These are phyloP conservation scores for Sporophila hypoxantha DNA, from an alignment of 2,113 vertebrate genomes.

Conservation along the genomic window DNA sequence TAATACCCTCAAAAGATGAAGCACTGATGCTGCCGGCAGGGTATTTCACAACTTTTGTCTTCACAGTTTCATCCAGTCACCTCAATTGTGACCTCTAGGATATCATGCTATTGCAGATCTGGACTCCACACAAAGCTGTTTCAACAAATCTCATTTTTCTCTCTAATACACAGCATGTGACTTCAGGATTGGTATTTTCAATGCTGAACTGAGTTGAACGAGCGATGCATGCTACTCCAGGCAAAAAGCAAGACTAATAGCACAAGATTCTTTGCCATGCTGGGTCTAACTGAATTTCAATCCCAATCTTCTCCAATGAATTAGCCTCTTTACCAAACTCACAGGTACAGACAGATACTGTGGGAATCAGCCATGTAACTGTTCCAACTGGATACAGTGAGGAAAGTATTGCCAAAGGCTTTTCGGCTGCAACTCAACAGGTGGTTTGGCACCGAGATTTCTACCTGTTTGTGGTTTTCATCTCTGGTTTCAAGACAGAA, in stretches of 20 bases:
- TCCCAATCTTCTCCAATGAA: background rate
- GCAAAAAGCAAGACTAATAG: background rate
- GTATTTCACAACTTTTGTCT: background rate
- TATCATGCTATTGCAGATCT: background rate
- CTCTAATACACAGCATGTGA: background rate
- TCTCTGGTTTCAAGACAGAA: slow-evolving; percentile 59
- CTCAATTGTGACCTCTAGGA: background rate
- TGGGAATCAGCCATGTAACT: background rate
- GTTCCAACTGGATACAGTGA: background rate
- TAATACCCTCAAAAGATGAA: background rate
- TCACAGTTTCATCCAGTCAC: background rate
- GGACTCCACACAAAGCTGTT: background rate
- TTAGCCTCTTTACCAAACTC: background rate
- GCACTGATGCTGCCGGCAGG: background rate
- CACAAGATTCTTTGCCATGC: background rate
- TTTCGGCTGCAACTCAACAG: slow-evolving; percentile 55
- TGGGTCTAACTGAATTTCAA: background rate
- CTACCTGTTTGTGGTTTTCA: slow-evolving; percentile 54
- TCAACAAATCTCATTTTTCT: slow-evolving; percentile 5
- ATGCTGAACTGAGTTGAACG: background rate
- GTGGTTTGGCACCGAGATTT: slow-evolving; percentile 45
- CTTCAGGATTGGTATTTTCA: background rate
- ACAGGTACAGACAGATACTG: background rate
- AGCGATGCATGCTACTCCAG: background rate
- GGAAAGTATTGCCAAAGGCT: slow-evolving; percentile 28